These are phyloP conservation scores for Cheilosia vernalis DNA, from an alignment of 2,888 invertebrate species.

Conservation along the genomic window DNA sequence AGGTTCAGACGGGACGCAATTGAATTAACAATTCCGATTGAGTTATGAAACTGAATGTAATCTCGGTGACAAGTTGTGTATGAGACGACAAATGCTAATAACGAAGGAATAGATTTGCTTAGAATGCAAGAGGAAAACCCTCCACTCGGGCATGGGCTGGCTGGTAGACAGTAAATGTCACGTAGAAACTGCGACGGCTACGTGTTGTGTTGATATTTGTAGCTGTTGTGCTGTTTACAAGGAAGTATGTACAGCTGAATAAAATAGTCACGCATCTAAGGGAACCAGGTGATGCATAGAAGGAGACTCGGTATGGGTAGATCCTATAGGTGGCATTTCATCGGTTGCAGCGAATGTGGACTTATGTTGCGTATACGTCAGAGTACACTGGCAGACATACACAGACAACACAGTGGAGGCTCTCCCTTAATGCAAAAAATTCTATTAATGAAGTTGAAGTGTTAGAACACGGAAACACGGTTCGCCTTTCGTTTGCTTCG, in stretches of 20 bases:
- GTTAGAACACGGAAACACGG: too few relatives aligned
- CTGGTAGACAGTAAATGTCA: constrained; percentile 34
- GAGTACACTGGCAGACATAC: not conserved
- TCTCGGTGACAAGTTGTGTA: constrained; percentile 50
- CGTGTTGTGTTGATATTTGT: constrained; percentile 14
- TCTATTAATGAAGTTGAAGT: too few relatives aligned
- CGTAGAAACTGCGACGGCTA: constrained; percentile 24
- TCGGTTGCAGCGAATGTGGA: not conserved
- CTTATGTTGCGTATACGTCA: constrained; percentile 1
- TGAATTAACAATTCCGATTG: constrained; percentile 68
- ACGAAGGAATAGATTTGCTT: constrained; percentile 6
- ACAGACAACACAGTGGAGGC: too few relatives aligned
- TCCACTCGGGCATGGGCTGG: constrained; percentile 18
- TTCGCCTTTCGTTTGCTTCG: too few relatives aligned
- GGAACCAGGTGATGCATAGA: not conserved
- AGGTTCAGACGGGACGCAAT: constrained; percentile 6
- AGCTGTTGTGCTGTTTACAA: not conserved
- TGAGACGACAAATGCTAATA: constrained; percentile 46
- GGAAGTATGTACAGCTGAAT: constrained; percentile 13
- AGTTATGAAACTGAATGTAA: constrained; percentile 51
- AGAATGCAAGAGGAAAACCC: constrained; percentile 7
- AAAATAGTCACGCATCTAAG: not conserved
- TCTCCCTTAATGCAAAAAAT: too few relatives aligned
- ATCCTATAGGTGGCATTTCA: not conserved
- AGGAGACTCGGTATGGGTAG: too few relatives aligned